Evolutionary conservation across 2,113 vertebrate species (phyloP).

Genomic region (Hemibagrus wyckioides): DNA sequence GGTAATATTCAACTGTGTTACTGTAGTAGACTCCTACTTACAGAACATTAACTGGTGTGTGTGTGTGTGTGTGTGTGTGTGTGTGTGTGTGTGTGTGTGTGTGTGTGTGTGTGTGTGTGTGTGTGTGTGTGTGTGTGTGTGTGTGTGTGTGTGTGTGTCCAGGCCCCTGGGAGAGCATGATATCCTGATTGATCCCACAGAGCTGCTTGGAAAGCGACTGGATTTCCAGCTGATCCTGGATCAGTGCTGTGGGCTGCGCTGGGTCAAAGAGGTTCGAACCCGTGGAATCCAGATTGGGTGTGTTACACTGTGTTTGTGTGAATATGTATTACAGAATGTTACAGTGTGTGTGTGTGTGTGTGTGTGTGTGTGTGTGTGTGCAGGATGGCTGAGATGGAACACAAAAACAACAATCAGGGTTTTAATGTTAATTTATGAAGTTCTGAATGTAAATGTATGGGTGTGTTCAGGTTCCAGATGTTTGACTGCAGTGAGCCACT

Average conservation of each 20-base stretch:
- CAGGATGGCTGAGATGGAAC: background rate
- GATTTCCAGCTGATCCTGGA: conserved; percentile 82
- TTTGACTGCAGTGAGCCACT: conserved; percentile 75
- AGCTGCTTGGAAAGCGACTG: conserved; percentile 78
- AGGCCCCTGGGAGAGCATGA: conserved; percentile 80
- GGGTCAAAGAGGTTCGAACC: conserved; percentile 77
- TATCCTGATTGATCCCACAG: conserved; percentile 81
- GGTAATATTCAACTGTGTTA: conserved; percentile 47
- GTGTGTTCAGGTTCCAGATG: conserved; percentile 75
- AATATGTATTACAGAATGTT: background rate
- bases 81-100: conserved; percentile 4
- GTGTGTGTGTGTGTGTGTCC: conserved; percentile 14
- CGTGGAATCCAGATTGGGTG: conserved; percentile 83
- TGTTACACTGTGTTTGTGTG: conserved; percentile 58
- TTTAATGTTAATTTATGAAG: background rate
- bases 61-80: background rate
- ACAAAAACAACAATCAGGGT: background rate
- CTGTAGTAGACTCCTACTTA: background rate
- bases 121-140: conserved; percentile 3
- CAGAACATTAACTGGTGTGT: background rate
- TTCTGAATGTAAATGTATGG: background rate
- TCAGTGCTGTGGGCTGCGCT: conserved; percentile 79
- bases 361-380: background rate
- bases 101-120: too few species aligned
- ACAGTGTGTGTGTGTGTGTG: background rate